Percentiles rank a stretch among this genome's conserved stretches.
phyloP scores from a whole-genome alignment of 1,140 invertebrate species.

The Neuroterus valhalla region DNA sequence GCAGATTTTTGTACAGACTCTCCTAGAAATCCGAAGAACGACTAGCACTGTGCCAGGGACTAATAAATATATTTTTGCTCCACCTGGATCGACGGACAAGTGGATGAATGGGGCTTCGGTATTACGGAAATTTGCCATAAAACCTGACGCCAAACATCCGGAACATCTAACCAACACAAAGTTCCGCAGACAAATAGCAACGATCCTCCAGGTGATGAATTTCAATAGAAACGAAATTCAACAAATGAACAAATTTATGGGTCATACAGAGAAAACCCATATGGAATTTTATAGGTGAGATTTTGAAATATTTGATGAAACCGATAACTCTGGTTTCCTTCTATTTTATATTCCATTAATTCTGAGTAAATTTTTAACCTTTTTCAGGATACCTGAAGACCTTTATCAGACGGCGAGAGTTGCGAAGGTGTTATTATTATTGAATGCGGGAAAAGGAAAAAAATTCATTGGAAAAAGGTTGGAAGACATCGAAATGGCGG shows the following conservation, averaged over 20 bases:
- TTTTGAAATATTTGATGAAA: background rate
- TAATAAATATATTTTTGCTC: background rate
- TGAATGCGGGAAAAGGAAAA: background rate
- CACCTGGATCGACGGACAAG: background rate
- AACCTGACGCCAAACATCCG: background rate
- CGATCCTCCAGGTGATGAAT: background rate
- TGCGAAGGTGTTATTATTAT: background rate
- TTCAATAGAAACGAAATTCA: background rate
- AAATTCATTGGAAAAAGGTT: background rate
- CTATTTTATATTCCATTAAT: background rate
- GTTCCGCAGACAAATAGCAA: background rate
- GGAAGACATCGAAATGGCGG: too few species aligned
- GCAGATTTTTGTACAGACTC: background rate
- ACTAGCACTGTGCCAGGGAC: background rate
- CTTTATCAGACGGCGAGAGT: slow-evolving; percentile 1
- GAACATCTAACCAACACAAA: background rate
- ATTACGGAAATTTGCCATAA: background rate
- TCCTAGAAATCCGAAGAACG: background rate
- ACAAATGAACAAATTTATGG: too few species aligned
- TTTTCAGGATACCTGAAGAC: background rate
- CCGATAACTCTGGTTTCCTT: background rate
- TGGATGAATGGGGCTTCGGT: background rate
- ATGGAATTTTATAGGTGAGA: background rate
- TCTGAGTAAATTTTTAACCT: background rate
- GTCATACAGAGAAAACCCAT: slow-evolving; percentile 1